A percentile compares a stretch with the other conserved stretches of the same genome.
Evolutionary conservation across 2,888 invertebrate species (phyloP).

Genomic region (Lumbricus terrestris): DNA sequence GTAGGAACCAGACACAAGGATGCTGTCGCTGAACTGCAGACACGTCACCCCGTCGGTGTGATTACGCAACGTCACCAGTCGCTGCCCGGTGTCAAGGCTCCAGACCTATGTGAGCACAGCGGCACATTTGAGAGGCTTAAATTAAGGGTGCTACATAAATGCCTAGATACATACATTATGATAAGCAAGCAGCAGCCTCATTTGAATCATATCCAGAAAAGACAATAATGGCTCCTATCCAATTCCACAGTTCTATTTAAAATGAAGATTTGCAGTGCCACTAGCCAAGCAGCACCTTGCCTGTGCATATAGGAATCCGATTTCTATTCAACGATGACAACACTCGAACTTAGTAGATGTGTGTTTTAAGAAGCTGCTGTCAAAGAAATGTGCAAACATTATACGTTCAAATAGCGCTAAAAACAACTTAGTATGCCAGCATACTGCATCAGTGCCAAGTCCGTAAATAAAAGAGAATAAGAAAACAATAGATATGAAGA

Average conservation of each 20-base stretch:
- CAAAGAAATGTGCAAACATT: too few relatives aligned
- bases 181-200: background rate
- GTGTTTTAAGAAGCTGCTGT: background rate
- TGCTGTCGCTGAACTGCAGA: slow-evolving; percentile 63
- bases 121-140: background rate
- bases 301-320: background rate
- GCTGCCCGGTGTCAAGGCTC: slow-evolving; percentile 61
- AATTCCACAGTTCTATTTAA: background rate
- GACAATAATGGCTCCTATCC: background rate
- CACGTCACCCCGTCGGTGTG: slow-evolving; percentile 65
- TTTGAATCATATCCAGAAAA: background rate
- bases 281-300: background rate
- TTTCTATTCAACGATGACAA: background rate
- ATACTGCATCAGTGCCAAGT: background rate
- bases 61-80: slow-evolving; percentile 62
- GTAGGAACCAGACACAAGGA: slow-evolving; percentile 64
- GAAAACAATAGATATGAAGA: too few relatives aligned
- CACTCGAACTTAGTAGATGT: background rate
- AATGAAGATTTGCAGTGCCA: background rate
- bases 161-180: background rate
- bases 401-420: too few relatives aligned
- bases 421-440: too few relatives aligned
- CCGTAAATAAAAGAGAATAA: too few relatives aligned
- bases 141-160: background rate
- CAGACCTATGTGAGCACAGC: slow-evolving; percentile 59